phyloP scores from a whole-genome alignment of 2,797 vertebrate species.

The Triplophysa yarkandensis region DNA sequence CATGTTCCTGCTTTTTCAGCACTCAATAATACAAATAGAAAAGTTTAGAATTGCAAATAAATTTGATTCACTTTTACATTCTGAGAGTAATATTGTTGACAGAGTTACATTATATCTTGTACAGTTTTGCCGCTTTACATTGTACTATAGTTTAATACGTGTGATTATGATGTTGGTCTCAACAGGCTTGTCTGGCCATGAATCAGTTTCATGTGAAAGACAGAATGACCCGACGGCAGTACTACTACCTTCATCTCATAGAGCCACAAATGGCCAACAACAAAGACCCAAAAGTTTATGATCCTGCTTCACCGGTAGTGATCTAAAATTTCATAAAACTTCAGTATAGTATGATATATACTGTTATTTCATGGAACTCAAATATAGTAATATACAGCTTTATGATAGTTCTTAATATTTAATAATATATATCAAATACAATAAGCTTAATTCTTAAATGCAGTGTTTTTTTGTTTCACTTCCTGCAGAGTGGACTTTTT shows the following conservation, averaged over 20 bases:
- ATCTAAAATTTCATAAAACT: no score
- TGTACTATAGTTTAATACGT: not conserved
- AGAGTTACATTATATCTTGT: not conserved
- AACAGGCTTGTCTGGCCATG: slow-evolving; percentile 69
- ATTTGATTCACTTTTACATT: no score
- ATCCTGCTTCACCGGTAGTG: slow-evolving; percentile 65
- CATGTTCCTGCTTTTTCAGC: no score
- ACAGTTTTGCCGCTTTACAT: not conserved
- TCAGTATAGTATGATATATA: no score
- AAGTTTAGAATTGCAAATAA: not conserved
- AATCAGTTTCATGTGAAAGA: slow-evolving; percentile 69
- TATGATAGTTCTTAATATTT: no score
- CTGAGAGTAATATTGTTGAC: not conserved
- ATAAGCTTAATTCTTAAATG: no score
- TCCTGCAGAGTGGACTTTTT: no score
- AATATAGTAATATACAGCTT: no score
- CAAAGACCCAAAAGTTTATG: slow-evolving; percentile 47
- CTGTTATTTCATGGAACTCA: no score
- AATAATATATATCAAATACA: no score
- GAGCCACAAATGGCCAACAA: slow-evolving; percentile 60
- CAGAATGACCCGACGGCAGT: slow-evolving; percentile 67
- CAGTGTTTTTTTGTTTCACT: no score
- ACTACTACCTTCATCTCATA: slow-evolving; percentile 72
- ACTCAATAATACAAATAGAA: no score
- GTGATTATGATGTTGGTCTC: slow-evolving; percentile 6